Evolutionary conservation across 2,888 invertebrate genomes (phyloP), one percentile per base, ranked within the genome.

Genomic region (Ectemnius cavifrons): DNA sequence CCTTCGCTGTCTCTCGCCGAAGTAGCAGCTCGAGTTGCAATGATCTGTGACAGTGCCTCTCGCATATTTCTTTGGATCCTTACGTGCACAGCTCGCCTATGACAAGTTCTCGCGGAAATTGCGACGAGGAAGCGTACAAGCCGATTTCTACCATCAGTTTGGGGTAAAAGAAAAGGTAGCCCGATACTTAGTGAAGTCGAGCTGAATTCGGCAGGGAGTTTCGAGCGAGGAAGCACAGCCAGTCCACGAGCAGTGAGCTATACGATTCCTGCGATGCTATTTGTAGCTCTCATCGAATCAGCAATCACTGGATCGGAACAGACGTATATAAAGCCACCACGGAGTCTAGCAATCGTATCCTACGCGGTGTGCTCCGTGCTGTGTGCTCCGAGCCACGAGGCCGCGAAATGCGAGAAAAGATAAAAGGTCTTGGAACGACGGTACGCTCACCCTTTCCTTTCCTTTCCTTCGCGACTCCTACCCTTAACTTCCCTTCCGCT

Each of bases 401-500:
- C 69, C 73, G 57, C 63, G 80, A 71, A 82, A 80, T 64, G 75
- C 77, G 73, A 62, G 73, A 60, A 78, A 77, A 80, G 84, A 84
- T 81, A 86, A 84, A 83, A 78, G 78, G 74, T 77, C 80, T 74
- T 72, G 73, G 78, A 75, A 66, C 78, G 73, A 52, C 16, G n/a
- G 14, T 52, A 16, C 52, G 5, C 52, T 13, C 52, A 16, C 52
- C 52, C 52, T 52, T 52, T 52, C 16, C 52, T 52, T 52, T 52
- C 16, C 52, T 52, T 52, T 52, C 52, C 52, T 11, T 4, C 16
- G 37, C 52, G 52, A 16, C 52, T 52, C 52, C 11, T 14, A 4
- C 52, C 52, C 52, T 16, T 37, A 37, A 75, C 75, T 72, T 63
- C 77, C 71, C 72, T 83, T 81, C 79, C 82, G 78, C 77, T 78